Conservation (phyloP, 2,113 vertebrate species). For the Erythrolamprus reginae region DNA sequence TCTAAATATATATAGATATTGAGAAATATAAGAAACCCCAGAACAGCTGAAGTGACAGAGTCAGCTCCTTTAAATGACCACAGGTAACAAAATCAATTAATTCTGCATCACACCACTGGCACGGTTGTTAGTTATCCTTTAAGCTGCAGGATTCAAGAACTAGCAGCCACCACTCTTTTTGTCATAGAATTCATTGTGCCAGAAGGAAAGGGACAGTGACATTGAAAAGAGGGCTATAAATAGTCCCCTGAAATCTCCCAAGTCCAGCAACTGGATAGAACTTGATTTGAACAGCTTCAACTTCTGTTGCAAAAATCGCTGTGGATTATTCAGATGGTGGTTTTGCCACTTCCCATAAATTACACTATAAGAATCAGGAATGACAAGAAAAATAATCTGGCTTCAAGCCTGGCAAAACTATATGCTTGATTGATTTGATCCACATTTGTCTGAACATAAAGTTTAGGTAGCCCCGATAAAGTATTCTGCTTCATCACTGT, state of each 20-base stretch:
- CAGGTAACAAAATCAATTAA: constrained; percentile 22
- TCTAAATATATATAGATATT: neutral
- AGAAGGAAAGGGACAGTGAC: neutral
- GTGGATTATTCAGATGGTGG: neutral
- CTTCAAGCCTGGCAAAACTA: constrained; percentile 13
- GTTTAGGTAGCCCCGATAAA: constrained; percentile 4
- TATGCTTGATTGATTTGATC: neutral
- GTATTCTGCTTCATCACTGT: neutral
- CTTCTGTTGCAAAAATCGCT: neutral
- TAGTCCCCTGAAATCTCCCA: neutral
- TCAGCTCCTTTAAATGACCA: constrained; percentile 17
- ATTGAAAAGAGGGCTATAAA: constrained; percentile 1
- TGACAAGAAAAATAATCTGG: neutral
- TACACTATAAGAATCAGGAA: neutral
- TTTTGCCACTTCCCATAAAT: neutral
- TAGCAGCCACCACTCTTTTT: neutral
- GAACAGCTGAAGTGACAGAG: constrained; percentile 1
- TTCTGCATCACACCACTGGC: neutral
- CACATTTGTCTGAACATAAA: neutral
- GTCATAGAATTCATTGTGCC: neutral
- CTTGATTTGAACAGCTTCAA: neutral
- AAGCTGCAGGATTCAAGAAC: constrained; percentile 1
- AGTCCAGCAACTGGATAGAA: fast-evolving
- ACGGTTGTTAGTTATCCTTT: neutral
- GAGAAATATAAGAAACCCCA: neutral